These are phyloP conservation scores for Callipepla californica DNA, from an alignment of 2,113 vertebrate species.

Conservation along the genomic window DNA sequence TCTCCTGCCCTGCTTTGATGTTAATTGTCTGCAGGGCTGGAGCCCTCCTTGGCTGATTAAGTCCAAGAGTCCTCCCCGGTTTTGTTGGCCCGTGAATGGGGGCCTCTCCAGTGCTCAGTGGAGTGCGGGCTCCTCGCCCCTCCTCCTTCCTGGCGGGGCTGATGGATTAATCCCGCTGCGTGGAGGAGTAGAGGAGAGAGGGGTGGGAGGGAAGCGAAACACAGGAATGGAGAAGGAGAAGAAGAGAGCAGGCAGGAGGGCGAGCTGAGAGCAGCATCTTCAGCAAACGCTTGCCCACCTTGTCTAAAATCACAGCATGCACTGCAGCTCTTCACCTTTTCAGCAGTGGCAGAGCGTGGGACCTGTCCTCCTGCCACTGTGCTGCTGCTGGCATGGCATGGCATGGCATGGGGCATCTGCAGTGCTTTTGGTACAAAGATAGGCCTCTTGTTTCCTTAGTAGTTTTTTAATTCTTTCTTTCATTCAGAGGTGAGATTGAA, in stretches of 20 bases:
- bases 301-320: conserved; percentile 54
- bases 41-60: conserved; percentile 81
- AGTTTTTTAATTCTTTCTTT: background rate
- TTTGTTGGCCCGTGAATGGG: conserved; percentile 83
- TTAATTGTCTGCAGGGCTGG: conserved; percentile 76
- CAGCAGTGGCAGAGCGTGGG: background rate
- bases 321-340: background rate
- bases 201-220: conserved; percentile 68
- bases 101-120: conserved; percentile 85
- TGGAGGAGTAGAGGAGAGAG: conserved; percentile 77
- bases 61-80: conserved; percentile 76
- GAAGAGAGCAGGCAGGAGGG: conserved; percentile 11
- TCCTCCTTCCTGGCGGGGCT: conserved; percentile 67
- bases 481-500: conserved; percentile 20
- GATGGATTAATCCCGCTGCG: conserved; percentile 81
- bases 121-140: conserved; percentile 79
- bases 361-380: background rate
- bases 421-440: background rate
- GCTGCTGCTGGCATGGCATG: background rate
- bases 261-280: conserved; percentile 65
- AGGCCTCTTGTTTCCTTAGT: background rate
- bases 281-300: conserved; percentile 53
- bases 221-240: conserved; percentile 48
- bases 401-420: background rate
- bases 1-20: conserved; percentile 71